Percentiles rank a stretch among this genome's conserved stretches.
Evolutionary conservation across 2,888 invertebrate species (phyloP).

Genomic region (Amorpha juglandis): DNA sequence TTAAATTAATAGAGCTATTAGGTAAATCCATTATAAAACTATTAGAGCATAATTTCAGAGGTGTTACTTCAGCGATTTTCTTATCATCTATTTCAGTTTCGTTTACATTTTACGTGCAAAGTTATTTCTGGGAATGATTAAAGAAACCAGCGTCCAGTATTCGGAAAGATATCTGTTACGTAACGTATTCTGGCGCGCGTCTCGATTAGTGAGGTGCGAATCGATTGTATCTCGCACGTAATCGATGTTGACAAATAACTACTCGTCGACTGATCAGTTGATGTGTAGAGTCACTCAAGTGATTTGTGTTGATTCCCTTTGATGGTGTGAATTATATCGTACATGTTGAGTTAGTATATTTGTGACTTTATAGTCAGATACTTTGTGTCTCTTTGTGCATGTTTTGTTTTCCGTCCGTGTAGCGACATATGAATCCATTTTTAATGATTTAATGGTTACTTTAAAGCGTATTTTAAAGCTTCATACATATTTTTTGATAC

Average conservation of each 20-base stretch:
- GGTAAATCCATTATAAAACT: too few relatives aligned
- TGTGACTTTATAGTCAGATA: neutral
- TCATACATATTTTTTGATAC: too few relatives aligned
- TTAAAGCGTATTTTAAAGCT: too few relatives aligned
- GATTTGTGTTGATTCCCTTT: conserved; percentile 5
- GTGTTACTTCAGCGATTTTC: neutral
- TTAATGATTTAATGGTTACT: too few relatives aligned
- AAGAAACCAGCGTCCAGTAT: neutral
- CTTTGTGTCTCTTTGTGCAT: too few relatives aligned
- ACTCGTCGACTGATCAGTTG: neutral
- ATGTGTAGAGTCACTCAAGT: neutral
- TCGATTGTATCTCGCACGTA: conserved; percentile 12
- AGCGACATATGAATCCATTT: too few relatives aligned
- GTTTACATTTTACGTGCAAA: too few relatives aligned
- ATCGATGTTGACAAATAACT: conserved; percentile 20
- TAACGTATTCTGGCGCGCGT: conserved; percentile 11
- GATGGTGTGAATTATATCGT: neutral
- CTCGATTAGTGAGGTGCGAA: conserved; percentile 12
- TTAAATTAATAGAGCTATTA: too few relatives aligned
- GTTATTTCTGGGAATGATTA: conserved; percentile 13
- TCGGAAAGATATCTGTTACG: conserved; percentile 4
- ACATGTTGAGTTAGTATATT: neutral
- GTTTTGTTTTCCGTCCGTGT: too few relatives aligned
- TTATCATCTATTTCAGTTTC: neutral
- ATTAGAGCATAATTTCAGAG: too few relatives aligned